Evolutionary conservation across 2,888 invertebrate species (phyloP).

Genomic region (Eumerus sabulonum): DNA sequence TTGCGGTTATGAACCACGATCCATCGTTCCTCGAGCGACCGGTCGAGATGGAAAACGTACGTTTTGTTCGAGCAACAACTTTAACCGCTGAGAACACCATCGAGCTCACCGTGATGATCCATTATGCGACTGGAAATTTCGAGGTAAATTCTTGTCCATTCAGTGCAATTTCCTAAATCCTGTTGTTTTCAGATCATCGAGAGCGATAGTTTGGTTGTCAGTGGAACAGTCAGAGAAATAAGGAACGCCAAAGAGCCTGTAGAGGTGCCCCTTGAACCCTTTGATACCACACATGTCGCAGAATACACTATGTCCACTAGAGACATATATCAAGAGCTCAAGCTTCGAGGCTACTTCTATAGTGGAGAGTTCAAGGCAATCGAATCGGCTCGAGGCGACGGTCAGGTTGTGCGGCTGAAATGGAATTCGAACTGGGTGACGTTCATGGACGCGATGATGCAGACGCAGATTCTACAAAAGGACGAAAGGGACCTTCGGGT

Average conservation of each 20-base stretch:
- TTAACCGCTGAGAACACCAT: conserved; percentile 83
- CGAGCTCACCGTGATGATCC: conserved; percentile 81
- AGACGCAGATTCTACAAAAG: conserved; percentile 85
- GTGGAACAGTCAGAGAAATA: conserved; percentile 74
- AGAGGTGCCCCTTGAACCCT: conserved; percentile 23
- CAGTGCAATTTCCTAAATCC: neutral
- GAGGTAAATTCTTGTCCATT: conserved; percentile 77
- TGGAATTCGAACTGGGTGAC: conserved; percentile 92
- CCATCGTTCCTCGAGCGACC: conserved; percentile 83
- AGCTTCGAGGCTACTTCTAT: conserved; percentile 84
- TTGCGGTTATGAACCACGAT: conserved; percentile 83
- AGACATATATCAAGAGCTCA: conserved; percentile 84
- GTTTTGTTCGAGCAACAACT: conserved; percentile 90
- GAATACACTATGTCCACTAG: conserved; percentile 79
- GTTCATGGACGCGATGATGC: conserved; percentile 92
- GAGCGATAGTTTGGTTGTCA: conserved; percentile 80
- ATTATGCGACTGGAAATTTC: conserved; percentile 82
- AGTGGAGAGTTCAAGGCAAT: conserved; percentile 70
- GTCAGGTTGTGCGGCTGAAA: conserved; percentile 73
- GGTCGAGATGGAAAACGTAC: conserved; percentile 89
- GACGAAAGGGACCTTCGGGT: conserved; percentile 85
- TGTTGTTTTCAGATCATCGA: conserved; percentile 74
- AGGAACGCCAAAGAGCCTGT: conserved; percentile 52
- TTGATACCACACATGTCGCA: conserved; percentile 77
- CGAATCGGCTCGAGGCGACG: conserved; percentile 70